Conservation (phyloP, 2,113 vertebrate genomes). For the Leptosomus discolor region DNA sequence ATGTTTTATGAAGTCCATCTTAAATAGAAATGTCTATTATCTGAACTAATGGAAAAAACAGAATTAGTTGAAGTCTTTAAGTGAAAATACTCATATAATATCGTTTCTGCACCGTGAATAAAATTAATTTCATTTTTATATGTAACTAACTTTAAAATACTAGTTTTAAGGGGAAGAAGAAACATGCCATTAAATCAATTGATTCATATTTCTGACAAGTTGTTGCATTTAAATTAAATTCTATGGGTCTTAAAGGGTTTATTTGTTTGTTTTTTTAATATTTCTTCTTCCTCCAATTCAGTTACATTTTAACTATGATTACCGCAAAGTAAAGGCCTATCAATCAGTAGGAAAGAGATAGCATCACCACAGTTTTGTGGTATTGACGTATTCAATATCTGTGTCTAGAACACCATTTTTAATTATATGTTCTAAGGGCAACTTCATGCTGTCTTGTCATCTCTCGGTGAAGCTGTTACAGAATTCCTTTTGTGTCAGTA, state of each 20-base stretch:
- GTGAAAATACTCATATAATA: neutral
- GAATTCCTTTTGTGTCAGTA: neutral
- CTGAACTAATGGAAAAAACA: neutral
- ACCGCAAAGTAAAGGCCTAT: neutral
- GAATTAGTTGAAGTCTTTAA: neutral
- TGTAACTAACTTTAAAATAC: neutral
- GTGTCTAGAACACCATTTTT: neutral
- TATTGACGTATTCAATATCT: neutral
- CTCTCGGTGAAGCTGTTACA: neutral
- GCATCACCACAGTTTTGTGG: neutral
- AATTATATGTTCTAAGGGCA: neutral
- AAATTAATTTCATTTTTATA: neutral
- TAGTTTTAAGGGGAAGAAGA: neutral
- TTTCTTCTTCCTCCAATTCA: neutral
- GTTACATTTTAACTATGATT: neutral
- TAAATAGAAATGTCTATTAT: neutral
- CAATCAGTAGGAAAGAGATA: neutral
- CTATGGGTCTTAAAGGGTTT: neutral
- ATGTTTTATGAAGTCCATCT: neutral
- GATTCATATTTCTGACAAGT: neutral
- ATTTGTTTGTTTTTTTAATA: neutral
- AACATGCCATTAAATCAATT: neutral
- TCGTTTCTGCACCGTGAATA: neutral
- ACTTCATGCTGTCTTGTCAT: neutral
- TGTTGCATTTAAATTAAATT: neutral